Conservation (phyloP, 2,797 vertebrate species). For the Threskiornis aethiopicus region DNA sequence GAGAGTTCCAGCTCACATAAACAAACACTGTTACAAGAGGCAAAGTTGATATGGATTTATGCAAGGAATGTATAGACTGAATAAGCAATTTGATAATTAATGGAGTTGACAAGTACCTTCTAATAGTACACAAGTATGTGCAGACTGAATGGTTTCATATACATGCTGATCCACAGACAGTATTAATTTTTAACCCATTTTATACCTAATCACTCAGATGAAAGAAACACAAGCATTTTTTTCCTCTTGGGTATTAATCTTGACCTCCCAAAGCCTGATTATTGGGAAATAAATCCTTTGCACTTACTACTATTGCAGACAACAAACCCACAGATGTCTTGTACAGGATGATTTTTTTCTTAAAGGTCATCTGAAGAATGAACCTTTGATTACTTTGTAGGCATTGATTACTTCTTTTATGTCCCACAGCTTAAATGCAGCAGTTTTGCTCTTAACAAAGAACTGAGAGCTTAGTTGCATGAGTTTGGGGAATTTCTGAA, state of each 20-base stretch:
- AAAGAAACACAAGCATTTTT: background rate
- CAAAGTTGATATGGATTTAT: constrained; percentile 67
- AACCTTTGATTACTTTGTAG: constrained; percentile 54
- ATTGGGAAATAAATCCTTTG: constrained; percentile 35
- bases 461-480: background rate
- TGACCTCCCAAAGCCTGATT: constrained; percentile 6
- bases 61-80: constrained; percentile 73
- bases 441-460: background rate
- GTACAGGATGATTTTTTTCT: background rate
- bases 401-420: constrained; percentile 41
- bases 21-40: constrained; percentile 65
- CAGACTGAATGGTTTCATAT: constrained; percentile 15
- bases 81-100: constrained; percentile 74
- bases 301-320: background rate
- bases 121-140: constrained; percentile 42
- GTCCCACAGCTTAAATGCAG: constrained; percentile 30
- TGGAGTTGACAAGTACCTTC: constrained; percentile 64
- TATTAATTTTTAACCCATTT: constrained; percentile 48
- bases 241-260: background rate
- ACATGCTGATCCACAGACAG: background rate
- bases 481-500: constrained; percentile 8
- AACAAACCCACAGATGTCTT: background rate
- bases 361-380: background rate
- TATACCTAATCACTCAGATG: constrained; percentile 7
- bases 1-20: constrained; percentile 51